These are phyloP conservation scores for Diloba caeruleocephala DNA, from an alignment of 2,888 invertebrate species.

Conservation along the genomic window DNA sequence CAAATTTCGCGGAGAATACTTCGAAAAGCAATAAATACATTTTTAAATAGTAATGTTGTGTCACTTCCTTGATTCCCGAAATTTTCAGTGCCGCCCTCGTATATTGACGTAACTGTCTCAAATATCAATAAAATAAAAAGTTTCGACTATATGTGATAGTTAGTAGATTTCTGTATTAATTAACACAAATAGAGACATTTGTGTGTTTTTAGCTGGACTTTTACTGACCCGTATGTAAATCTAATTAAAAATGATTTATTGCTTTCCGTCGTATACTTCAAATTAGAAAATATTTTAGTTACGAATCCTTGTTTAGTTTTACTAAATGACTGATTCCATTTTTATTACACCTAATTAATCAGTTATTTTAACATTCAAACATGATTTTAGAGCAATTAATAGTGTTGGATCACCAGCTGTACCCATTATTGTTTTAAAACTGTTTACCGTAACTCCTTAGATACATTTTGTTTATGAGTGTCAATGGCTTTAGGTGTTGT, in stretches of 20 bases:
- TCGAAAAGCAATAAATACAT: no score
- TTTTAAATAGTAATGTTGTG: no score
- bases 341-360: constrained; percentile 59
- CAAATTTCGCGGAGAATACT: no score
- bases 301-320: constrained; percentile 29
- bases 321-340: constrained; percentile 25
- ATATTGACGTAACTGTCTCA: no score
- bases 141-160: no score
- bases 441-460: constrained; percentile 77
- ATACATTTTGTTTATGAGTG: constrained; percentile 78
- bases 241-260: constrained; percentile 36
- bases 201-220: constrained; percentile 10
- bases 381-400: constrained; percentile 66
- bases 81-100: no score
- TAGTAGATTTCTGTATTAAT: constrained; percentile 28
- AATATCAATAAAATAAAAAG: no score
- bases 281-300: constrained; percentile 43
- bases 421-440: constrained; percentile 70
- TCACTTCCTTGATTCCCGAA: no score
- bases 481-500: constrained; percentile 74
- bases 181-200: constrained; percentile 32
- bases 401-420: constrained; percentile 68
- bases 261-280: constrained; percentile 13
- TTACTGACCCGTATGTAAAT: constrained; percentile 12
- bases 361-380: constrained; percentile 53